Percentiles rank a stretch among this genome's conserved stretches.
Conservation (phyloP, 1,140 invertebrate species). For the Thaumatotibia leucotreta region DNA sequence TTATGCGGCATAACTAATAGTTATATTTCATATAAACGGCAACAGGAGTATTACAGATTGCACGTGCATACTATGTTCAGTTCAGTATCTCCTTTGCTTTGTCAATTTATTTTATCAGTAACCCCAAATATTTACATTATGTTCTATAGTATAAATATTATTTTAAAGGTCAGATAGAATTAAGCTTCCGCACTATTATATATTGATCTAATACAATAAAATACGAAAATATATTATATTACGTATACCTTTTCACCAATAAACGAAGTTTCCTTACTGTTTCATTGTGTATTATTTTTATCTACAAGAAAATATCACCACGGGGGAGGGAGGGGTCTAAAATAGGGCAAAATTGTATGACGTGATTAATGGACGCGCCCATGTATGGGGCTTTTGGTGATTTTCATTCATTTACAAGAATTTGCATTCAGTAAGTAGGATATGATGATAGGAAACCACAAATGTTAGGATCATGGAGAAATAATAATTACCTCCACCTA, state of each 20-base stretch:
- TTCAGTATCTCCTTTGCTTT: not conserved
- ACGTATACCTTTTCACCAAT: constrained; percentile 36
- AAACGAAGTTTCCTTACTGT: constrained; percentile 50
- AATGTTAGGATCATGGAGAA: no score
- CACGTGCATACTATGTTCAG: not conserved
- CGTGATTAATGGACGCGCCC: no score
- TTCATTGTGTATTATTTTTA: constrained; percentile 12
- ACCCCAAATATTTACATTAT: not conserved
- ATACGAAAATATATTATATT: constrained; percentile 29
- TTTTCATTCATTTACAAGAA: no score
- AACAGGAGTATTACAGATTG: not conserved
- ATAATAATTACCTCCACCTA: no score
- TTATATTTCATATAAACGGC: not conserved
- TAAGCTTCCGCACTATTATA: constrained; percentile 22
- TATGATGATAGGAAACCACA: no score
- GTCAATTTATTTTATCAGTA: not conserved
- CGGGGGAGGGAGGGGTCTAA: no score
- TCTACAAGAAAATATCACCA: no score
- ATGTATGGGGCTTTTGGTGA: no score
- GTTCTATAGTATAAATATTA: not conserved
- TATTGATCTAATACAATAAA: constrained; percentile 18
- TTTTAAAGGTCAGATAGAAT: constrained; percentile 15
- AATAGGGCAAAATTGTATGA: no score
- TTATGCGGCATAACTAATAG: not conserved
- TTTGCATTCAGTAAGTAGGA: no score